Percentiles rank a stretch among this genome's conserved stretches.
phyloP scores from a whole-genome alignment of 1,140 invertebrate genomes.

The Akabosia matsudoensis region DNA sequence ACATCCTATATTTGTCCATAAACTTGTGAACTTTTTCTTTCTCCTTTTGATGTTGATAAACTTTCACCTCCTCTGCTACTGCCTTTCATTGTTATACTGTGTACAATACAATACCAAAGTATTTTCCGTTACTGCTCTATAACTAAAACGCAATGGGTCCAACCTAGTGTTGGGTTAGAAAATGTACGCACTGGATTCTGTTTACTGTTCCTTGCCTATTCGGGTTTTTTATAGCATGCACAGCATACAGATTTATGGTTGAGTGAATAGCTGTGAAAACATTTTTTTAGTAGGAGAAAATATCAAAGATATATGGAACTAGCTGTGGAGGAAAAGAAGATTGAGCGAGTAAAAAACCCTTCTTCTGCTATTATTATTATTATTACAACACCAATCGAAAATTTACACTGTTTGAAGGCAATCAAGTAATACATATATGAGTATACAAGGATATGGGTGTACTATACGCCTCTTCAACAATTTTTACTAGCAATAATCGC shows the following conservation, averaged over 20 bases:
- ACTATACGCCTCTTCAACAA: neutral
- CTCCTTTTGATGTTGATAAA: neutral
- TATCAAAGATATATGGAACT: neutral
- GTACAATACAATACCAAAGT: neutral
- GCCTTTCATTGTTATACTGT: neutral
- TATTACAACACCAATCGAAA: neutral
- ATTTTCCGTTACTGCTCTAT: neutral
- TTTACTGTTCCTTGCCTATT: neutral
- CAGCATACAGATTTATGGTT: neutral
- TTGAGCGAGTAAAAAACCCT: neutral
- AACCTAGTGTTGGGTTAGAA: neutral
- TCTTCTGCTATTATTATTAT: neutral
- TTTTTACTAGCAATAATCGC: slow-evolving; percentile 12
- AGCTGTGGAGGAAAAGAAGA: neutral
- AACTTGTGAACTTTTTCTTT: slow-evolving; percentile 4
- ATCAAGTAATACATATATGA: neutral
- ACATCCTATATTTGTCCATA: slow-evolving; percentile 3
- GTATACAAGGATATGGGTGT: neutral
- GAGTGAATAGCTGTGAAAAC: slow-evolving; percentile 10
- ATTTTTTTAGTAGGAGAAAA: neutral
- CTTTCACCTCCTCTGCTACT: neutral
- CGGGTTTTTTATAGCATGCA: neutral
- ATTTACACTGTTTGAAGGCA: no score
- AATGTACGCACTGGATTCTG: neutral
- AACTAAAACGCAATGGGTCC: neutral